Base-by-base conservation (phyloP, 2,797 vertebrate genomes). In the Lagocephalus sceleratus region DNA sequence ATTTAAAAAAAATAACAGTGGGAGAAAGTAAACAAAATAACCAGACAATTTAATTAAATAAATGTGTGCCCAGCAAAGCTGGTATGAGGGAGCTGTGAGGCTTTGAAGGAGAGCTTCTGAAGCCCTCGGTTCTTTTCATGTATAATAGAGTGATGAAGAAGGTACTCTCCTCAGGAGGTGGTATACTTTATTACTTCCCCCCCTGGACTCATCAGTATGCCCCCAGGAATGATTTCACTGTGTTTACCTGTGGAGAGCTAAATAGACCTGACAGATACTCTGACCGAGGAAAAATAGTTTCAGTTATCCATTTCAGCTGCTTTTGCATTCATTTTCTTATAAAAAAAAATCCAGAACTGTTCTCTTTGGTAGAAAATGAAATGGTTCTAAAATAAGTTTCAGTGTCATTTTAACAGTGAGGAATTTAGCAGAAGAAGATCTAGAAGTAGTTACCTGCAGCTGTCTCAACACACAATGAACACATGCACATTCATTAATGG, bases 81-180 rank as follows among this genome's bases (percentile, higher is more conserved):
- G 53, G 43, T 61, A 64, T 48, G 63, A 56, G 57, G 63, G 47
- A 74, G 60, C 77, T 71, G 63, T 66, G 54, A 72, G 21, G 64
- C 73, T 82, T 84, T 84, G 78, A 86, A 80, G 63, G 72, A 78
- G 50, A 60, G 62, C 64, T 74, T 79, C 78, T 79, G 51, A 85
- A 80, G 58, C 56, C 66, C 67, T 71, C 47, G 54, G 67, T 42
- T 73, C 53, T 73, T 84, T 82, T 87, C 75, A 78, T 82, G 76
- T 83, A 76, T 82, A 82, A 85, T 78, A 62, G 76, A 81, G 64
- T 75, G 75, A 79, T 84, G 82, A 87, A 77, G 50, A 51, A 73
- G 59, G 47, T 47, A 57, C 54, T 73, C 74, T 80, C 69, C 82
- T 60, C 77, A 79, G 68, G 72, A 85, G 77, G 63, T 82, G 71